Conservation (phyloP, 2,113 vertebrate genomes). For the Cercopithecus mona region DNA sequence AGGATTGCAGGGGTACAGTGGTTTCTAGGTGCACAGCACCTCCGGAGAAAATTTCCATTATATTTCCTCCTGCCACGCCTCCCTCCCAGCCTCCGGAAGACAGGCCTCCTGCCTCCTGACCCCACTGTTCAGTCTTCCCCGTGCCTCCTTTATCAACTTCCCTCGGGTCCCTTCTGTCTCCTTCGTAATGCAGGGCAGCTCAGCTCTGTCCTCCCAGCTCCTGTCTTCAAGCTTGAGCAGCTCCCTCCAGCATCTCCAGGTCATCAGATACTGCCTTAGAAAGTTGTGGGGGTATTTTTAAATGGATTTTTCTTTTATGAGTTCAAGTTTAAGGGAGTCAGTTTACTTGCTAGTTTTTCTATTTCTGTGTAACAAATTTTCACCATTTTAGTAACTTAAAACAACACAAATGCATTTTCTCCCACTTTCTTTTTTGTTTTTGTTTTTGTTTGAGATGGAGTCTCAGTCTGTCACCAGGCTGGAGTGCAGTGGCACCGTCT, state of each 20-base stretch:
- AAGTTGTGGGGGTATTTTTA: not conserved
- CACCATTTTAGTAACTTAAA: not conserved
- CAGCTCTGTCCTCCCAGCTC: not conserved
- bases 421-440: not conserved
- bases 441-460: too few species aligned
- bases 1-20: not conserved
- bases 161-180: not conserved
- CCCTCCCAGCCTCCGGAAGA: too few species aligned
- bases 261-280: not conserved
- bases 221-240: not conserved
- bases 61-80: not conserved
- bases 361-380: not conserved
- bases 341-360: not conserved
- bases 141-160: not conserved
- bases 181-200: not conserved
- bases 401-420: not conserved
- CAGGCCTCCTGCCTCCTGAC: not conserved
- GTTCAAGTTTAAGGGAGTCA: conserved; percentile 11
- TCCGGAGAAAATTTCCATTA: not conserved
- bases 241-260: not conserved
- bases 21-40: not conserved
- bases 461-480: too few species aligned
- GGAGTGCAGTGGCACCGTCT: too few species aligned
- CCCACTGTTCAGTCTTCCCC: not conserved
- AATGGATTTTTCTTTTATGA: not conserved